These are phyloP conservation scores for Glareola pratincola DNA, from an alignment of 2,113 vertebrate genomes.

Conservation along the genomic window DNA sequence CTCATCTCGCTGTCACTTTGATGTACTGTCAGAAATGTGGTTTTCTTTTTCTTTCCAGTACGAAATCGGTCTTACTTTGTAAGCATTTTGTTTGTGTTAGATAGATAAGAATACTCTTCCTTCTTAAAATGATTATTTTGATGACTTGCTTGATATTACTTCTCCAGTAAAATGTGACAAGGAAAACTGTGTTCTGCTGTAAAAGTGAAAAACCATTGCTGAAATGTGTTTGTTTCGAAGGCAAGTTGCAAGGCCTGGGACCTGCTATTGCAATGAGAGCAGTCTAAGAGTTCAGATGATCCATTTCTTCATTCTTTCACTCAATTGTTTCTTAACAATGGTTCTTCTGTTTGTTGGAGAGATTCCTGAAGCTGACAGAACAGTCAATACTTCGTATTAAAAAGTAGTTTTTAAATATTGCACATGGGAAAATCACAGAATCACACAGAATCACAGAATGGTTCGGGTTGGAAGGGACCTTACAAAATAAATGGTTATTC, in stretches of 20 bases:
- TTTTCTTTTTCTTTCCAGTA: not conserved
- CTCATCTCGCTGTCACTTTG: not conserved
- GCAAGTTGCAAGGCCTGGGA: not conserved
- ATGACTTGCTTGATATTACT: not conserved
- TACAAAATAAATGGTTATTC: not conserved
- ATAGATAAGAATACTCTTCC: not conserved
- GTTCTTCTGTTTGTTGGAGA: not conserved
- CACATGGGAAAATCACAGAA: not conserved
- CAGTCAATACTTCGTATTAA: not conserved
- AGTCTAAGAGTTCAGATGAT: not conserved
- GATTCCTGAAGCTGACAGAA: not conserved
- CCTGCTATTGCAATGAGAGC: not conserved
- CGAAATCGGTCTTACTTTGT: not conserved
- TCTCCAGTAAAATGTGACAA: not conserved
- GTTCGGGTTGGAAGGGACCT: too few species aligned
- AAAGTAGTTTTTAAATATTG: not conserved
- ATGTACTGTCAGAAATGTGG: not conserved
- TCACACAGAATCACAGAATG: too few species aligned
- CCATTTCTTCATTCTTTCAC: constrained; percentile 20
- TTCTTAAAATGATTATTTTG: not conserved
- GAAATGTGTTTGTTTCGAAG: not conserved
- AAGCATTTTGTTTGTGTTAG: not conserved
- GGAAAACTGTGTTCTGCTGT: not conserved
- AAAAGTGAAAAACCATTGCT: not conserved
- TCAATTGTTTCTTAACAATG: not conserved